phyloP scores from a whole-genome alignment of 2,888 invertebrate genomes.

The Calliopum simillimum region DNA sequence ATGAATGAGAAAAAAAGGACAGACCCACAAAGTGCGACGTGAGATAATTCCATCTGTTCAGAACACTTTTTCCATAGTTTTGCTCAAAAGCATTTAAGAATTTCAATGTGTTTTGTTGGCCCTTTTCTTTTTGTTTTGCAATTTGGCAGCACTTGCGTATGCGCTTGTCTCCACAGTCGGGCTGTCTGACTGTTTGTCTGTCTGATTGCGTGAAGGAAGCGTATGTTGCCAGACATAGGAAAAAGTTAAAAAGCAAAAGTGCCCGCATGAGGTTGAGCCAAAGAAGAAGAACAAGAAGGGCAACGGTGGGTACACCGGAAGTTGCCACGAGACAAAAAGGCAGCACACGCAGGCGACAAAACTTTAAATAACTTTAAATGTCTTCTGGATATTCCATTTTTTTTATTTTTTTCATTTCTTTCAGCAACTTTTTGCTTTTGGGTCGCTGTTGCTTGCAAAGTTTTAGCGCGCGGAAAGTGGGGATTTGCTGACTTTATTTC shows the following conservation, averaged over 20 bases:
- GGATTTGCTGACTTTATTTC: neutral
- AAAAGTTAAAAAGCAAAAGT: slow-evolving; percentile 53
- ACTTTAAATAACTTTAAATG: slow-evolving; percentile 38
- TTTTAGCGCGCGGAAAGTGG: slow-evolving; percentile 5
- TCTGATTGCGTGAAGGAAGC: neutral
- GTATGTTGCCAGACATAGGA: slow-evolving; percentile 26
- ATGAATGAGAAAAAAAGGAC: neutral
- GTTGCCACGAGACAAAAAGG: slow-evolving; percentile 34
- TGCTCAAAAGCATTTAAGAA: too few species aligned
- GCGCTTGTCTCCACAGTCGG: slow-evolving; percentile 58
- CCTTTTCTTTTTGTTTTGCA: slow-evolving; percentile 29
- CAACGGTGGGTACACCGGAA: slow-evolving; percentile 12
- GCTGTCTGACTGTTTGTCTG: neutral
- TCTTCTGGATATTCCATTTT: slow-evolving; percentile 12
- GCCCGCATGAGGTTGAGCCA: slow-evolving; percentile 33
- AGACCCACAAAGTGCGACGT: slow-evolving; percentile 49
- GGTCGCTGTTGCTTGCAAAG: slow-evolving; percentile 10
- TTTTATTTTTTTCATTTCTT: neutral
- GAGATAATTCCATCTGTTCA: slow-evolving; percentile 52
- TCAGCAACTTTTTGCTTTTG: slow-evolving; percentile 16
- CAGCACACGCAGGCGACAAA: slow-evolving; percentile 39
- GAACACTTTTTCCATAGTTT: slow-evolving; percentile 13
- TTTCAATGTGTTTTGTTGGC: neutral
- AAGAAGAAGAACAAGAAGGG: neutral
- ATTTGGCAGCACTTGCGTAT: slow-evolving; percentile 61